phyloP scores from a whole-genome alignment of 2,113 vertebrate genomes.

The Psilopsiagon aymara region DNA sequence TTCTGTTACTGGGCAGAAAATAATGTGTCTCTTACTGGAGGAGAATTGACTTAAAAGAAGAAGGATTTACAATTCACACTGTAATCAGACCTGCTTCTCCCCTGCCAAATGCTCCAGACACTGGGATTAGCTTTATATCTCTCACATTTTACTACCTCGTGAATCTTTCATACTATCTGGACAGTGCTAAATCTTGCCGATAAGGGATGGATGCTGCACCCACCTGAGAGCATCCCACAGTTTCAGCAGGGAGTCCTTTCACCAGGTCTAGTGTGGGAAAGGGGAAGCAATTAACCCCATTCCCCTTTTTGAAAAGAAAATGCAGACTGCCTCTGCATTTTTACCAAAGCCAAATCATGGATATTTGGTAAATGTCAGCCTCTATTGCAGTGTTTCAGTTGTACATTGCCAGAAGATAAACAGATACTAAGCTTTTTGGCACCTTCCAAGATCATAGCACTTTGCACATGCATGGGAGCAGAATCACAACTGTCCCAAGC shows the following conservation, averaged over 20 bases:
- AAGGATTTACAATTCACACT: background rate
- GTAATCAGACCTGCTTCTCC: background rate
- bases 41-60: background rate
- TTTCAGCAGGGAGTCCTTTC: background rate
- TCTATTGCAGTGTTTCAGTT: background rate
- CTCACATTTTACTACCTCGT: slow-evolving; percentile 31
- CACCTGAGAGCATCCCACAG: background rate
- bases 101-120: slow-evolving; percentile 28
- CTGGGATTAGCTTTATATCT: background rate
- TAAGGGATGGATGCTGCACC: background rate
- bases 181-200: slow-evolving; percentile 18
- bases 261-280: background rate
- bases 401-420: background rate
- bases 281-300: background rate
- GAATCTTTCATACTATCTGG: slow-evolving; percentile 37
- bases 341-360: background rate
- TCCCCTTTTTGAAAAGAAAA: background rate
- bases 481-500: background rate
- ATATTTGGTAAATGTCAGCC: background rate
- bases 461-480: background rate
- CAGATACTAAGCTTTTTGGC: background rate
- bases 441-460: background rate
- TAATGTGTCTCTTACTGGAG: background rate
- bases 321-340: background rate
- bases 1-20: slow-evolving; percentile 8